A percentile compares a stretch with the other conserved stretches of the same genome.
Conservation (phyloP, 2,888 invertebrate genomes). For the Folsomia candida region DNA sequence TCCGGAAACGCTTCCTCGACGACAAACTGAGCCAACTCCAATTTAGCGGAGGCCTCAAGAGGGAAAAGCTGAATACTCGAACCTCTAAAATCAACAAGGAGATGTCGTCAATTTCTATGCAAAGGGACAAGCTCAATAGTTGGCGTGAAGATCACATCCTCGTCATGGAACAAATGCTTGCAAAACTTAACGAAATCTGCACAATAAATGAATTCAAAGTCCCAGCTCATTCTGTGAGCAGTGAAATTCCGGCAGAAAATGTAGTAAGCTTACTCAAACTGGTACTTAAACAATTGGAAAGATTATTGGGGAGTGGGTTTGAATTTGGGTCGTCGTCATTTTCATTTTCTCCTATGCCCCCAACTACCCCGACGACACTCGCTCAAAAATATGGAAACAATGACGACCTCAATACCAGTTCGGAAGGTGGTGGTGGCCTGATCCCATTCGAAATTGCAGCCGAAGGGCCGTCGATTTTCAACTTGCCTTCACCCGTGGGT, state of each 20-base stretch:
- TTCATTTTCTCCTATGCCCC: background rate
- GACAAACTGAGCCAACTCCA: constrained; percentile 47
- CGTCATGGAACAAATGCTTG: constrained; percentile 44
- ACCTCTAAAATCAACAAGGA: constrained; percentile 31
- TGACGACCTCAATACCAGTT: background rate
- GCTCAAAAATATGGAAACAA: background rate
- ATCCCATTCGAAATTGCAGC: background rate
- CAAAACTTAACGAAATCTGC: constrained; percentile 45
- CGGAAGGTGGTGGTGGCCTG: background rate
- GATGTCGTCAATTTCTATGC: constrained; percentile 27
- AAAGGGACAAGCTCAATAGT: constrained; percentile 32
- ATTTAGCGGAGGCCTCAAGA: constrained; percentile 44
- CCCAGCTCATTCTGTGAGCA: background rate
- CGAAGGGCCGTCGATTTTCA: background rate
- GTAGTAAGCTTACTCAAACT: constrained; percentile 6
- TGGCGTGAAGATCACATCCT: constrained; percentile 32
- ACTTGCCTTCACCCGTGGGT: constrained; percentile 4
- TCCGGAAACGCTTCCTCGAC: constrained; percentile 44
- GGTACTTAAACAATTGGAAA: constrained; percentile 3
- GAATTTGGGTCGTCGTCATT: background rate
- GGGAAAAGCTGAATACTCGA: constrained; percentile 43
- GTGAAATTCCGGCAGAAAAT: constrained; percentile 30
- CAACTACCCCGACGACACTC: background rate
- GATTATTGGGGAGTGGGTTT: background rate
- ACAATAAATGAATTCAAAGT: constrained; percentile 34